phyloP scores from a whole-genome alignment of 2,888 invertebrate species.

The Cartodere bifasciata region DNA sequence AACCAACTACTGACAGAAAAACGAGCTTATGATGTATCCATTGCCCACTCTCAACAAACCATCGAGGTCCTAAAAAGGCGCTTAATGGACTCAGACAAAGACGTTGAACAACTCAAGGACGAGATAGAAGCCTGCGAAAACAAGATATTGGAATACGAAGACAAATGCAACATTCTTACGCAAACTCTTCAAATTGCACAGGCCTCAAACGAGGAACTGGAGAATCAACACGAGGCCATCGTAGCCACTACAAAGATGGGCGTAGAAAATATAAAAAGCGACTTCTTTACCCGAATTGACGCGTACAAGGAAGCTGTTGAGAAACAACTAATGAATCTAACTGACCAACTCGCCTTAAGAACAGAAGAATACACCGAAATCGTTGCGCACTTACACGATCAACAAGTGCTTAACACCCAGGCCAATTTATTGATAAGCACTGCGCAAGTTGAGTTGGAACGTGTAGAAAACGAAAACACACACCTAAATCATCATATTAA shows the following conservation, averaged over 20 bases:
- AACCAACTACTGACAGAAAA: conserved; percentile 40
- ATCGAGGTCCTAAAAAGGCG: conserved; percentile 46
- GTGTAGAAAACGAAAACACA: conserved; percentile 11
- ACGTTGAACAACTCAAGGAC: conserved; percentile 42
- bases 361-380: conserved; percentile 18
- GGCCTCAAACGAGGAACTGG: conserved; percentile 25
- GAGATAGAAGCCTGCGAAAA: conserved; percentile 27
- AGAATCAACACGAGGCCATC: conserved; percentile 26
- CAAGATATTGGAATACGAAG: conserved; percentile 26
- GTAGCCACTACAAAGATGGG: conserved; percentile 23
- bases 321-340: conserved; percentile 8
- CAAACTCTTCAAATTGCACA: conserved; percentile 23
- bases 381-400: conserved; percentile 19
- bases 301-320: conserved; percentile 16
- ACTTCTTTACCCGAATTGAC: conserved; percentile 24
- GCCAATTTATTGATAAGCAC: conserved; percentile 16
- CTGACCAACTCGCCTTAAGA: conserved; percentile 14
- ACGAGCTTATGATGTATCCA: conserved; percentile 44
- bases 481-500: conserved; percentile 7
- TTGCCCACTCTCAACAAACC: conserved; percentile 44
- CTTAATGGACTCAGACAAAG: conserved; percentile 45
- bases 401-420: conserved; percentile 17
- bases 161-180: conserved; percentile 22
- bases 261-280: conserved; percentile 20
- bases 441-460: conserved; percentile 16